These are phyloP conservation scores for Linurgus olivaceus DNA, from an alignment of 2,797 vertebrate species.

Conservation along the genomic window DNA sequence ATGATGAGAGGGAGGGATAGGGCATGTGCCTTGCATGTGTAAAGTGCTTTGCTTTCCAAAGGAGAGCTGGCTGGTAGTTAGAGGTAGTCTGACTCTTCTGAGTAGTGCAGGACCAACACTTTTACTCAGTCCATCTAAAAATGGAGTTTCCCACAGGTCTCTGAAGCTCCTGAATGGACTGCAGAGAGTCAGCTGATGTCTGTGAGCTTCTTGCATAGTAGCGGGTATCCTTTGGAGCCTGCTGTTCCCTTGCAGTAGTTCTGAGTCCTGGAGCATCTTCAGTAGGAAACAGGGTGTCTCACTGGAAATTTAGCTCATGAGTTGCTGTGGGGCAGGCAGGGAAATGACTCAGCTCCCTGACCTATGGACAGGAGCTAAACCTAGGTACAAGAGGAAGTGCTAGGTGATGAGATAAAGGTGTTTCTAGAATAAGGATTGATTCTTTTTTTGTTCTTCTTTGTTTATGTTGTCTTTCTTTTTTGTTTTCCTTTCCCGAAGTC, in stretches of 20 bases:
- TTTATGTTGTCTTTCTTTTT: not conserved
- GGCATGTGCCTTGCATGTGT: not conserved
- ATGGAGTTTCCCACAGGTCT: not conserved
- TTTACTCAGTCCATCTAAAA: not conserved
- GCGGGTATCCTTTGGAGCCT: not conserved
- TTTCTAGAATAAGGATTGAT: not conserved
- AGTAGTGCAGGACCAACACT: not conserved
- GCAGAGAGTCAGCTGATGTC: not conserved
- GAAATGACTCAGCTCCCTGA: conserved; percentile 9
- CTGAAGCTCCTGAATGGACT: not conserved
- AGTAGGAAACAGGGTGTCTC: not conserved
- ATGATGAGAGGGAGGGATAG: not conserved
- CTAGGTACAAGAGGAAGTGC: not conserved
- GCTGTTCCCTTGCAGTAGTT: not conserved
- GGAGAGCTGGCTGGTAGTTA: not conserved
- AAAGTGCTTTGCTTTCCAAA: not conserved
- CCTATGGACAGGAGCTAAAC: not conserved
- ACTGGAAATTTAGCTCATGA: not conserved
- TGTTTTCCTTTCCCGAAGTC: not conserved
- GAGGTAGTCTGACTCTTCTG: not conserved
- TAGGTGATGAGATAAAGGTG: not conserved
- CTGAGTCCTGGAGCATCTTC: not conserved
- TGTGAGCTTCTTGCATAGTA: not conserved
- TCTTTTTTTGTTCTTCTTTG: not conserved
- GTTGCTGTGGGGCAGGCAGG: not conserved